These are phyloP conservation scores for Darevskia mixta DNA, from an alignment of 2,797 vertebrate species.

Conservation along the genomic window DNA sequence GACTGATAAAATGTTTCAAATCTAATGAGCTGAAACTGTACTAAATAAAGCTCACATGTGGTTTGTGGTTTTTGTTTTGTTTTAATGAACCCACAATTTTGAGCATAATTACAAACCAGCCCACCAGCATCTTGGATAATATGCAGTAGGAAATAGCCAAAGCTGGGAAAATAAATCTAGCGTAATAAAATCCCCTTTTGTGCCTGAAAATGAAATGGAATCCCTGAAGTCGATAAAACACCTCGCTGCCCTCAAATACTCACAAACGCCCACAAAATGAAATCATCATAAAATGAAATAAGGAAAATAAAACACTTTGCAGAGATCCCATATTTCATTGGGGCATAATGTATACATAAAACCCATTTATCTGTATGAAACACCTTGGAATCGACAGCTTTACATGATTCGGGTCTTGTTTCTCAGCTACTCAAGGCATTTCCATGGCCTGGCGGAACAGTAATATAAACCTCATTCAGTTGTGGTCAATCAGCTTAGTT, in stretches of 20 bases:
- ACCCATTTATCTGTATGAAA: accelerated
- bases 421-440: not conserved
- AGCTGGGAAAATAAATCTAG: not conserved
- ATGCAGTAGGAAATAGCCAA: not conserved
- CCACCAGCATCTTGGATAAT: not conserved
- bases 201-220: slow-evolving; percentile 4
- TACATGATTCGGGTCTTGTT: not conserved
- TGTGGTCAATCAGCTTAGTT: not conserved
- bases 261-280: not conserved
- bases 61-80: not conserved
- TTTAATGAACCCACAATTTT: not conserved
- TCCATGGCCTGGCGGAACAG: not conserved
- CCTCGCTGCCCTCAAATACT: not conserved
- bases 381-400: not conserved
- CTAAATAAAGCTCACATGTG: not conserved
- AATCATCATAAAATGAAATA: slow-evolving; percentile 10
- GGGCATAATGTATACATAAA: not conserved
- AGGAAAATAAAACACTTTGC: not conserved
- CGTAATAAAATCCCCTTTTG: not conserved
- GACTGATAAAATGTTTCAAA: not conserved
- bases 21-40: not conserved
- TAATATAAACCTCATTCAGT: not conserved
- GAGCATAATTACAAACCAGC: not conserved
- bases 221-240: slow-evolving; percentile 12
- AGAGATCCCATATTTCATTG: accelerated